Base-by-base conservation (phyloP, 2,888 invertebrate species). In the Ypsolopha sequella region DNA sequence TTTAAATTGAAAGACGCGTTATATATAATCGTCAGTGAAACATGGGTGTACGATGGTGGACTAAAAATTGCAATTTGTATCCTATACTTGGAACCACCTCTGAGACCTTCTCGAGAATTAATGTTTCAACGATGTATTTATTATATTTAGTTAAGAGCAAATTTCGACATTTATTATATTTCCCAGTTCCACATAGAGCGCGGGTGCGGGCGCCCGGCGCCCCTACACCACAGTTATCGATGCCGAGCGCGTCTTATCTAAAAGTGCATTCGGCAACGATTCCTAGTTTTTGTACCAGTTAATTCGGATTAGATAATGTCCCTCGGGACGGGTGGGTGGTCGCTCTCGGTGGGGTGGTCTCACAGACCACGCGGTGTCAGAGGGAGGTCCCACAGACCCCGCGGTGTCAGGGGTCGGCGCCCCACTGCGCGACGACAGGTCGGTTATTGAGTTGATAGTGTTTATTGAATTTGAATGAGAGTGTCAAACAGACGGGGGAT, bases 251-350 rank as follows among this genome's bases (percentile, higher is more conserved):
- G 6, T 39, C 72, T 74, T 80, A 80, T 81, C 80, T 75, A 43
- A 44, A 54, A 65, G 62, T 60, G 72, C 81, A 80, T 73, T 75
- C 77, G 76, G 68, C 68, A 68, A 70, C 68, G 66, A 69, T 66
- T 41, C 11, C 38, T 33, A 36, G 48, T 55, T 80, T 80, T 80
- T 78, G 70, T 71, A 80, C 80, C 73, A 74, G 77, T 78, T 81
- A 79, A 80, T 77, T 78, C 76, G 75, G 79, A 74, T 79, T 77
- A 80, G 75, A 78, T 80, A 76, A 67, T 73, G 74, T 82, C 81
- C 82, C 84, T 70, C 70, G 84, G 85, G 85, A 4, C 24, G 2
- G 24, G 24, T 4, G 24, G 24, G 24, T 24, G 24, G 24, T 24
- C 24, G 24, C 24, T 82, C 82, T 84, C 68, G 76, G 59, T 44